phyloP scores from a whole-genome alignment of 2,888 invertebrate species.

The Lacanobia oleracea region DNA sequence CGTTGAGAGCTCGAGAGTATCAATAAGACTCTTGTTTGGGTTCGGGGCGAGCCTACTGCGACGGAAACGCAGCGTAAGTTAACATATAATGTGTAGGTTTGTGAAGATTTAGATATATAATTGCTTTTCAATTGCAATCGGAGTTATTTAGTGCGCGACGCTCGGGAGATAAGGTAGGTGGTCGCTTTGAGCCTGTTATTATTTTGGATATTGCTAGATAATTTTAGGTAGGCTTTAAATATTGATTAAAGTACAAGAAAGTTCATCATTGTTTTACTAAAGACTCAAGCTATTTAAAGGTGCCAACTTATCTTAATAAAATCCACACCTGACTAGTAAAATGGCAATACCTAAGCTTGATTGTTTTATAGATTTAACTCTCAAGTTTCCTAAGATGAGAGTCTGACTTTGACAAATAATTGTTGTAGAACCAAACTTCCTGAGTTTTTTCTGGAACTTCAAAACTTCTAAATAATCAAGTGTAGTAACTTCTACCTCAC shows the following conservation, averaged over 20 bases:
- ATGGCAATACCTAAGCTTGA: neutral
- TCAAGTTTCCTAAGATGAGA: too few relatives aligned
- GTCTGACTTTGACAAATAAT: too few relatives aligned
- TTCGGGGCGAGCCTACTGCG: slow-evolving; percentile 29
- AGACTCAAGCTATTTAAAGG: too few relatives aligned
- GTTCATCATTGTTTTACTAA: too few relatives aligned
- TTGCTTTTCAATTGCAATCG: slow-evolving; percentile 25
- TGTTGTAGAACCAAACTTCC: too few relatives aligned
- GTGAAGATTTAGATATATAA: slow-evolving; percentile 43
- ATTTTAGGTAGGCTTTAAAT: too few relatives aligned
- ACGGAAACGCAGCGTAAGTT: slow-evolving; percentile 34
- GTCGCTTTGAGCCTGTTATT: neutral
- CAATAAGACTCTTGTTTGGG: slow-evolving; percentile 48
- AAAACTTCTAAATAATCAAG: neutral
- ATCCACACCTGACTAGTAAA: neutral
- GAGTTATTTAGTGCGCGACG: slow-evolving; percentile 35
- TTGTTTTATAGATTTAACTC: neutral
- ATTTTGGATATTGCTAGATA: neutral
- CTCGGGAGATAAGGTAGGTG: slow-evolving; percentile 44
- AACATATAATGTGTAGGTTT: slow-evolving; percentile 15
- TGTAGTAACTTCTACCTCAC: neutral
- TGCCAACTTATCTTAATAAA: too few relatives aligned
- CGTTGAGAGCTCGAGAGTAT: slow-evolving; percentile 32
- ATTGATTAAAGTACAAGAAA: too few relatives aligned
- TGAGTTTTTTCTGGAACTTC: neutral